Evolutionary conservation across 2,888 invertebrate genomes (phyloP).

Genomic region (Parnassius apollo): DNA sequence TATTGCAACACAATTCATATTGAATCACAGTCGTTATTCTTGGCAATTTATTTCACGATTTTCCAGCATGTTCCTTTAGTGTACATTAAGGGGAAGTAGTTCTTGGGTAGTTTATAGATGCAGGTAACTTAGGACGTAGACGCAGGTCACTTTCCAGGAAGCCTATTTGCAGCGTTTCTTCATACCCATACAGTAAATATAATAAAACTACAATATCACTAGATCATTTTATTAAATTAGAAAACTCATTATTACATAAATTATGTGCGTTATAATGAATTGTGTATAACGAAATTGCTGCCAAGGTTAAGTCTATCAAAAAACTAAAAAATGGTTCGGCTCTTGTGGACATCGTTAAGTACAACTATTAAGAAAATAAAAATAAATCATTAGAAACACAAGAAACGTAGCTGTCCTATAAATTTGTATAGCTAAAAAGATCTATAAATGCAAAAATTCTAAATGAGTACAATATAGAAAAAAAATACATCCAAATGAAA

Average conservation of each 20-base stretch:
- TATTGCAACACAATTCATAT: too few species aligned
- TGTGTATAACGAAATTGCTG: conserved; percentile 54
- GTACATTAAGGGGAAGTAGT: too few species aligned
- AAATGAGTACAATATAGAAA: conserved; percentile 76
- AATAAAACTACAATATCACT: conserved; percentile 41
- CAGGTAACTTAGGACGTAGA: too few species aligned
- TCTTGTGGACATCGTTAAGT: conserved; percentile 69
- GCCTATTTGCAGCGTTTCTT: too few species aligned
- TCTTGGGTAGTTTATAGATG: too few species aligned
- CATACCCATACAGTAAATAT: not conserved
- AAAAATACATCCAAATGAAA: conserved; percentile 74
- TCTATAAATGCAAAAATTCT: conserved; percentile 78
- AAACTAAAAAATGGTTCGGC: conserved; percentile 59
- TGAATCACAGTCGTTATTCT: too few species aligned
- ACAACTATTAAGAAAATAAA: conserved; percentile 53
- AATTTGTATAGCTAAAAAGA: conserved; percentile 76
- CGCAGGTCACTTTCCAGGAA: too few species aligned
- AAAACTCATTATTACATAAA: conserved; percentile 76
- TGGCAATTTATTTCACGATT: too few species aligned
- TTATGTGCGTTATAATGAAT: conserved; percentile 73
- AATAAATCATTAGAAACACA: conserved; percentile 43
- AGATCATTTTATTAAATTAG: conserved; percentile 76
- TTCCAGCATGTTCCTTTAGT: too few species aligned
- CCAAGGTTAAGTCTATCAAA: conserved; percentile 51
- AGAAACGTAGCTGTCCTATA: conserved; percentile 51